A percentile compares a stretch with the other conserved stretches of the same genome.
Conservation (phyloP, 2,888 invertebrate genomes). For the Eueremaeus valkanovi region DNA sequence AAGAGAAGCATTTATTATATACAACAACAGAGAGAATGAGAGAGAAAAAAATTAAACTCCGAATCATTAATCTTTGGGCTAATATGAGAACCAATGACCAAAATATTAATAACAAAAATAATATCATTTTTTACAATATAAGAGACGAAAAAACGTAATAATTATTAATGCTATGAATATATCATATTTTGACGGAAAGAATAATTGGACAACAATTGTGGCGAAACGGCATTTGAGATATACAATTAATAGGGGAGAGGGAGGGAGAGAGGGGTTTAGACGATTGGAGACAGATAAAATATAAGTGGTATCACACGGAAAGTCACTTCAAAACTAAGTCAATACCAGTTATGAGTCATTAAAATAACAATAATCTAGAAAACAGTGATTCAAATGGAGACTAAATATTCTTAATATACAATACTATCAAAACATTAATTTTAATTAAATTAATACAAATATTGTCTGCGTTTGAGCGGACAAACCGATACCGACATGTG, state of each 20-base stretch:
- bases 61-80: conserved; percentile 21
- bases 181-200: conserved; percentile 11
- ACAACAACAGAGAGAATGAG: background rate
- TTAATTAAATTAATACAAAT: too few species aligned
- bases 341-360: conserved; percentile 12
- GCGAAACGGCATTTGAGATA: background rate
- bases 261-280: background rate
- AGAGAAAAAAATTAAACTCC: background rate
- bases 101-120: conserved; percentile 21
- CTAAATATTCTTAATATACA: background rate
- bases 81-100: conserved; percentile 27
- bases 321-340: background rate
- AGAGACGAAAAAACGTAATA: background rate
- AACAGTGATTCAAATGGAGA: background rate
- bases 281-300: background rate
- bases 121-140: background rate
- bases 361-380: background rate
- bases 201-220: background rate
- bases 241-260: background rate
- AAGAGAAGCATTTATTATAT: background rate
- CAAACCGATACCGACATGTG: too few species aligned
- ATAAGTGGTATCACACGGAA: background rate
- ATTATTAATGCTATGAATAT: conserved; percentile 8
- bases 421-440: background rate
- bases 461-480: too few species aligned